Conservation (phyloP, 92 coral and sea anemone species). For the Anthopleura xanthogrammica region DNA sequence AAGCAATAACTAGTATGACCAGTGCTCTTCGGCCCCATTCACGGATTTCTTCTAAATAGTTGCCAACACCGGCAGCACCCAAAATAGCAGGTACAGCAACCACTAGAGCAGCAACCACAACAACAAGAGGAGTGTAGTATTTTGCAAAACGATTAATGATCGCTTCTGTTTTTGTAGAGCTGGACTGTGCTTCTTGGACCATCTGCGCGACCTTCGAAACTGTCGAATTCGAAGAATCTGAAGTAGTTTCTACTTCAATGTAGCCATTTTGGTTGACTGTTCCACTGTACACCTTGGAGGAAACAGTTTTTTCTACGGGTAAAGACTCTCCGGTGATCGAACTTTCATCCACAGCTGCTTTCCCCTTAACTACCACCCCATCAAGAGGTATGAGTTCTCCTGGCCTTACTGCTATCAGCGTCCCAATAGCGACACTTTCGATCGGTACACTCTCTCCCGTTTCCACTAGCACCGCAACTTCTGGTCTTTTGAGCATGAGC, state of each 20-base stretch:
- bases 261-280: conserved; percentile 97
- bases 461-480: conserved; percentile 82
- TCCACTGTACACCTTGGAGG: conserved; percentile 80
- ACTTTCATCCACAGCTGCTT: conserved; percentile 92
- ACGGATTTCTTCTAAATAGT: conserved; percentile 61
- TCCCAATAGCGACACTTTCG: conserved; percentile 80
- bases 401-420: conserved; percentile 87
- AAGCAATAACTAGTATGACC: conserved; percentile 85
- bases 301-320: conserved; percentile 86
- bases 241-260: conserved; percentile 91
- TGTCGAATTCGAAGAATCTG: conserved; percentile 84
- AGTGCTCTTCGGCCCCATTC: conserved; percentile 90
- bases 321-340: conserved; percentile 94
- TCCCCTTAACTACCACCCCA: conserved; percentile 90
- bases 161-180: conserved; percentile 78
- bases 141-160: conserved; percentile 93
- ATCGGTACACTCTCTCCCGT: conserved; percentile 84
- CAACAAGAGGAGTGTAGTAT: conserved; percentile 86
- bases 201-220: conserved; percentile 82
- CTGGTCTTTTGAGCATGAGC: conserved; percentile 92
- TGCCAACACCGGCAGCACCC: conserved; percentile 92
- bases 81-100: conserved; percentile 82
- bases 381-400: conserved; percentile 96
- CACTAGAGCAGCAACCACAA: conserved; percentile 72
- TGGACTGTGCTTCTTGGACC: conserved; percentile 95